Conservation (phyloP, 2,797 vertebrate genomes). For the Mormyrus proboscirostris region DNA sequence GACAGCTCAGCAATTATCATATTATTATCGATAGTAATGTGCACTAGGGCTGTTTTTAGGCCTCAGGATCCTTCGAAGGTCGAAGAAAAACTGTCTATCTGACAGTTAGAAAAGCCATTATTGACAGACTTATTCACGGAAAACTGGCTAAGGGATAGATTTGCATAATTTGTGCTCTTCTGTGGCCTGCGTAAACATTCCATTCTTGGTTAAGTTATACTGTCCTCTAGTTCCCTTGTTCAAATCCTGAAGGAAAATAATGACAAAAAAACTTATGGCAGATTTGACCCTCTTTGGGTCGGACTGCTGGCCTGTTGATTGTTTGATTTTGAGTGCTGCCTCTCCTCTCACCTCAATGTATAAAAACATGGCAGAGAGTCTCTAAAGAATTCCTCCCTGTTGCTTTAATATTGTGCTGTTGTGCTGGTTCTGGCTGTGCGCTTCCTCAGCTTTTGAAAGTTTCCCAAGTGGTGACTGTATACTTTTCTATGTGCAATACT, state of each 20-base stretch:
- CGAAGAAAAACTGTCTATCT: slow-evolving; percentile 54
- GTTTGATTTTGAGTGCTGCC: not conserved
- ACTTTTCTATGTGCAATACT: not conserved
- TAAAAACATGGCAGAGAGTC: not conserved
- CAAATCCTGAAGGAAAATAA: not conserved
- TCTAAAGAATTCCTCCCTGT: not conserved
- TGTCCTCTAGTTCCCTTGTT: not conserved
- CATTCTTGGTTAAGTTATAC: slow-evolving; percentile 33
- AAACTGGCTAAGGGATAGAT: slow-evolving; percentile 63
- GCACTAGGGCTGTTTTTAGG: not conserved
- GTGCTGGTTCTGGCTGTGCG: not conserved
- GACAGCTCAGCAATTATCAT: not conserved
- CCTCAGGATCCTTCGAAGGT: not conserved
- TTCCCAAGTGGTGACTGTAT: not conserved
- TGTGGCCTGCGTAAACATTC: slow-evolving; percentile 63
- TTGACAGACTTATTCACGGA: slow-evolving; percentile 59
- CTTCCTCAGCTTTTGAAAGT: too few species aligned
- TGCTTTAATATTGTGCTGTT: not conserved
- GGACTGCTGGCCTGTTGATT: not conserved
- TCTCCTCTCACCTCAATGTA: not conserved
- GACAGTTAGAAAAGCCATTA: slow-evolving; percentile 58
- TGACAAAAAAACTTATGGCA: not conserved
- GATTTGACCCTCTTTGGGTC: not conserved
- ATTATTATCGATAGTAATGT: not conserved
- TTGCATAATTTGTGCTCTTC: slow-evolving; percentile 46